Evolutionary conservation across 2,888 invertebrate genomes (phyloP).

Genomic region (Eupithecia abbreviata): DNA sequence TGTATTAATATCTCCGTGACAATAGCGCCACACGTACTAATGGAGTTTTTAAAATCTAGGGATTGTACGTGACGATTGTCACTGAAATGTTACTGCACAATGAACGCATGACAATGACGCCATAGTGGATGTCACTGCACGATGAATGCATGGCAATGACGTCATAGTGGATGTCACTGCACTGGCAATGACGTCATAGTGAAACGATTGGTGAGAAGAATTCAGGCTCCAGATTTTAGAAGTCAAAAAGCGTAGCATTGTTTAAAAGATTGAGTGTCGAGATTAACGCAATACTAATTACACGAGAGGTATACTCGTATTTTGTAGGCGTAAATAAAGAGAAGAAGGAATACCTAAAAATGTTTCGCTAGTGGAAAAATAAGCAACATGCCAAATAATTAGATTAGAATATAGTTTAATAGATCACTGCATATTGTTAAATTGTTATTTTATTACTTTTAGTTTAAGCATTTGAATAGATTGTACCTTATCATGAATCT

Average conservation of each 20-base stretch:
- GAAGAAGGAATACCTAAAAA: background rate
- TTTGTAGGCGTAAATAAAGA: background rate
- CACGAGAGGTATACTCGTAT: background rate
- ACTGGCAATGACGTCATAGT: background rate
- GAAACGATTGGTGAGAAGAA: background rate
- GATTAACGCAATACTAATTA: background rate
- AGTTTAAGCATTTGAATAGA: slow-evolving; percentile 49
- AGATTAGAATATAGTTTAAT: slow-evolving; percentile 34
- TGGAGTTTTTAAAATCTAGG: background rate
- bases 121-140: background rate
- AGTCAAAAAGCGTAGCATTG: background rate
- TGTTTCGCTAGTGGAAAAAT: slow-evolving; percentile 3
- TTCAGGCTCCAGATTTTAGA: background rate
- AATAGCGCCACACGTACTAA: background rate
- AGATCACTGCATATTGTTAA: slow-evolving; percentile 21
- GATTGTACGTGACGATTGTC: background rate
- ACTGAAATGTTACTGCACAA: background rate
- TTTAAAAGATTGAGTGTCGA: background rate
- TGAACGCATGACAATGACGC: background rate
- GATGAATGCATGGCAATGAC: background rate
- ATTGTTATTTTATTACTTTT: slow-evolving; percentile 10
- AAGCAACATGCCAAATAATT: slow-evolving; percentile 46
- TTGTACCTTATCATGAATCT: slow-evolving; percentile 41
- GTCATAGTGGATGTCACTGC: background rate
- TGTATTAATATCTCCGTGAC: too few relatives aligned